Conservation (phyloP, 2,797 vertebrate genomes). For the Rhadinocentrus ornatus region DNA sequence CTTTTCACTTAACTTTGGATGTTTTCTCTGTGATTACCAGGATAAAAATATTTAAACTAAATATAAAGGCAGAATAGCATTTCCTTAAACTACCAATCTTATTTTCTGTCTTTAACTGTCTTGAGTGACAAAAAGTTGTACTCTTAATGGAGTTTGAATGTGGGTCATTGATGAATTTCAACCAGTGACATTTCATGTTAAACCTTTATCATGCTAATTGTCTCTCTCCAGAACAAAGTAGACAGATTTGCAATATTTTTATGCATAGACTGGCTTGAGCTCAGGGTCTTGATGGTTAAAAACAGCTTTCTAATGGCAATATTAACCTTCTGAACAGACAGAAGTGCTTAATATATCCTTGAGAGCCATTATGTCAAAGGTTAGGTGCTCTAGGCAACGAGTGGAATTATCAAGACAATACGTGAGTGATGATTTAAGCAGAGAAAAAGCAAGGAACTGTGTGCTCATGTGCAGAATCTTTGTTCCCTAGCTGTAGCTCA, state of each 20-base stretch:
- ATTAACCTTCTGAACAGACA: slow-evolving; percentile 71
- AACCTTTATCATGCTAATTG: slow-evolving; percentile 60
- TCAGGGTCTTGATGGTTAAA: slow-evolving; percentile 61
- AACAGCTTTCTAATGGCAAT: slow-evolving; percentile 74
- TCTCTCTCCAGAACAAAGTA: slow-evolving; percentile 40
- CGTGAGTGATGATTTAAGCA: slow-evolving; percentile 40
- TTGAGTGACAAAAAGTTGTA: slow-evolving; percentile 15
- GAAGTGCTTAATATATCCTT: slow-evolving; percentile 67
- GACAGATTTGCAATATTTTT: slow-evolving; percentile 51
- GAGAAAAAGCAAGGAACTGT: slow-evolving; percentile 5
- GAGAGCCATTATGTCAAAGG: slow-evolving; percentile 62
- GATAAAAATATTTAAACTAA: neutral
- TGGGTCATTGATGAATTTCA: slow-evolving; percentile 54
- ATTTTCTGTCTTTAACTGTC: slow-evolving; percentile 4
- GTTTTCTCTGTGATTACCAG: neutral
- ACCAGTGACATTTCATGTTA: slow-evolving; percentile 40
- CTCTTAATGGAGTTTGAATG: slow-evolving; percentile 42
- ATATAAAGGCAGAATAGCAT: slow-evolving; percentile 5
- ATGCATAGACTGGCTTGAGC: slow-evolving; percentile 41
- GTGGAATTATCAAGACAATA: slow-evolving; percentile 57
- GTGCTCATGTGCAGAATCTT: neutral
- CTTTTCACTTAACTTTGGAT: neutral
- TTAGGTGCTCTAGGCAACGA: slow-evolving; percentile 54
- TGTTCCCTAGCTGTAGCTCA: neutral
- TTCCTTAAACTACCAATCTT: neutral